These are phyloP conservation scores for Drosophila guanche DNA, from an alignment of 1,140 invertebrate species.

Conservation along the genomic window DNA sequence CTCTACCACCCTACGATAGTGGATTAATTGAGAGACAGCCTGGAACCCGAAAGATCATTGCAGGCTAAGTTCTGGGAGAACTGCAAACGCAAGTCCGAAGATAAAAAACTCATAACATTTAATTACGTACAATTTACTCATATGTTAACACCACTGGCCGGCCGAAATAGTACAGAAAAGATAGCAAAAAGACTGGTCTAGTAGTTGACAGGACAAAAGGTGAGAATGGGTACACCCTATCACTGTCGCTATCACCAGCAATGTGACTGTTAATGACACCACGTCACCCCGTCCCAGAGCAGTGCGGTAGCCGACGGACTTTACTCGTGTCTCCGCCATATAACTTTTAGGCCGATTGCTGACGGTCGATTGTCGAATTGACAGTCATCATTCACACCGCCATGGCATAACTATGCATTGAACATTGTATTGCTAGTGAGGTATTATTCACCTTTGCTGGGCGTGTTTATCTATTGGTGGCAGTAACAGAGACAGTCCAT, in stretches of 20 bases:
- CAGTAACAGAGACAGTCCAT: constrained; percentile 33
- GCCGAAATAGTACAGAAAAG: constrained; percentile 36
- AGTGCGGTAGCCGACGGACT: constrained; percentile 48
- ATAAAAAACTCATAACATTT: constrained; percentile 81
- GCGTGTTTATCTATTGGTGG: constrained; percentile 55
- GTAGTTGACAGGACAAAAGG: constrained; percentile 24
- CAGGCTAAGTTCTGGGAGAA: constrained; percentile 12
- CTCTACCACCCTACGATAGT: background rate
- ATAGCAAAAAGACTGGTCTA: constrained; percentile 34
- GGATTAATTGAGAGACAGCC: constrained; percentile 43
- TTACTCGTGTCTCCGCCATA: constrained; percentile 37
- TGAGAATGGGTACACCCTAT: constrained; percentile 5
- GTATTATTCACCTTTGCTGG: constrained; percentile 54
- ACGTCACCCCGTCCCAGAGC: constrained; percentile 13
- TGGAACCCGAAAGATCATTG: constrained; percentile 36
- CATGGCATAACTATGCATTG: background rate
- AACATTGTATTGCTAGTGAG: constrained; percentile 17
- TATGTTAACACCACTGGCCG: constrained; percentile 59
- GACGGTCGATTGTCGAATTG: constrained; percentile 31
- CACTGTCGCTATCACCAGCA: constrained; percentile 21
- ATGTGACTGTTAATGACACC: constrained; percentile 26
- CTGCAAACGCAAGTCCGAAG: constrained; percentile 33
- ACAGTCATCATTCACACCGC: constrained; percentile 18
- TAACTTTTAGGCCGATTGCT: constrained; percentile 33
- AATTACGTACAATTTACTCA: constrained; percentile 77